A percentile compares a stretch with the other conserved stretches of the same genome.
These are phyloP conservation scores for Bubalus kerabau DNA, from an alignment of 2,113 vertebrate genomes.

Conservation along the genomic window DNA sequence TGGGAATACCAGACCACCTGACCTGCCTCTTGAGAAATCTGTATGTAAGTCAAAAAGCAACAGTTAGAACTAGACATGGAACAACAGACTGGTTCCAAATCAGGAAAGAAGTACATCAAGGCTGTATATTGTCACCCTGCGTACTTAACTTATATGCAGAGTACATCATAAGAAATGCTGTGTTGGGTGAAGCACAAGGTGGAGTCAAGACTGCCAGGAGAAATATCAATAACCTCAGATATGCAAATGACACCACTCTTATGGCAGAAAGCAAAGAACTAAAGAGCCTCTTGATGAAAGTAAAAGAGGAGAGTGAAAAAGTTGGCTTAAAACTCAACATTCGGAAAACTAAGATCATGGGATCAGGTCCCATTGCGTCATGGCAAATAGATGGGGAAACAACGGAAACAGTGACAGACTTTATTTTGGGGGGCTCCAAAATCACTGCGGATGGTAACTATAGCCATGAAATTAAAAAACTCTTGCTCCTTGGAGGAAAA, in stretches of 20 bases:
- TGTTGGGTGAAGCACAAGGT: neutral
- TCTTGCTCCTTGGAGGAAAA: neutral
- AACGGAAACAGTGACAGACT: neutral
- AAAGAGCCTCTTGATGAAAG: neutral
- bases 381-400: neutral
- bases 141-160: neutral
- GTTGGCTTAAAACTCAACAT: neutral
- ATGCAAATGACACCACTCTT: neutral
- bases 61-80: neutral
- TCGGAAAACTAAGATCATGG: neutral
- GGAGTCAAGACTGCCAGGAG: neutral
- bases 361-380: neutral
- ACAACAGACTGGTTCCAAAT: neutral
- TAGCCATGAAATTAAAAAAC: neutral
- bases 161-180: neutral
- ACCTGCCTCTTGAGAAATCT: neutral
- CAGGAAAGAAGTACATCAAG: neutral
- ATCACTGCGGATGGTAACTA: neutral
- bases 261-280: neutral
- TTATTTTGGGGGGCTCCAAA: neutral
- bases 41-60: neutral
- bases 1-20: neutral
- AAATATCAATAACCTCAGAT: neutral
- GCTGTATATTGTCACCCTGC: neutral
- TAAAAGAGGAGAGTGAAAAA: neutral